A percentile compares a stretch with the other conserved stretches of the same genome.
Evolutionary conservation across 35 echinoderm and acorn worm genomes (phyloP).

Genomic region (Ophiothrix spiculata): DNA sequence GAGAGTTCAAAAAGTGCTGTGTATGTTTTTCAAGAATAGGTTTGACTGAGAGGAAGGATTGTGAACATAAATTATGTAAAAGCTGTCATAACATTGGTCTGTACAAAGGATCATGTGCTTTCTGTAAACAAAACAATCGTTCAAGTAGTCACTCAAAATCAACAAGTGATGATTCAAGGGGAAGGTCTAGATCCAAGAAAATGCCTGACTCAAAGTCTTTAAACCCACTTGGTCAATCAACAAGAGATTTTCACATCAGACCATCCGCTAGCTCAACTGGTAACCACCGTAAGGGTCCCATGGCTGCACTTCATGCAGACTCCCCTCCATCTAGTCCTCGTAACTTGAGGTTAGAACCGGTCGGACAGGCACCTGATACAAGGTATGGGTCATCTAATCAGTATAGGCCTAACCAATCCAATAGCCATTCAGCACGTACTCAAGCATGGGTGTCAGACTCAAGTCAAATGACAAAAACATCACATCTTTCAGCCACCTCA

Average conservation of each 20-base stretch:
- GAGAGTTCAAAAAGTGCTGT: neutral
- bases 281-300: neutral
- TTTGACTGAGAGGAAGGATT: constrained; percentile 20
- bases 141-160: neutral
- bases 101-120: neutral
- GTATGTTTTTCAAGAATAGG: constrained; percentile 13
- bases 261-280: neutral
- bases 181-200: neutral
- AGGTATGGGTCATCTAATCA: no score
- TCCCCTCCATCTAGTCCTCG: neutral
- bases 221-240: neutral
- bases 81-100: neutral
- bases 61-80: constrained; percentile 30
- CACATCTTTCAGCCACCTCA: no score
- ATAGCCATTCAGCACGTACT: no score
- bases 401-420: no score
- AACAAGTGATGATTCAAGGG: neutral
- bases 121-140: neutral
- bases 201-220: neutral
- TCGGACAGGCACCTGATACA: neutral
- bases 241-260: neutral
- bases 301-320: neutral
- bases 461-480: no score
- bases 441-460: no score
- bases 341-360: neutral